Conservation (phyloP, 2,888 invertebrate genomes). For the Platycheirus albimanus region DNA sequence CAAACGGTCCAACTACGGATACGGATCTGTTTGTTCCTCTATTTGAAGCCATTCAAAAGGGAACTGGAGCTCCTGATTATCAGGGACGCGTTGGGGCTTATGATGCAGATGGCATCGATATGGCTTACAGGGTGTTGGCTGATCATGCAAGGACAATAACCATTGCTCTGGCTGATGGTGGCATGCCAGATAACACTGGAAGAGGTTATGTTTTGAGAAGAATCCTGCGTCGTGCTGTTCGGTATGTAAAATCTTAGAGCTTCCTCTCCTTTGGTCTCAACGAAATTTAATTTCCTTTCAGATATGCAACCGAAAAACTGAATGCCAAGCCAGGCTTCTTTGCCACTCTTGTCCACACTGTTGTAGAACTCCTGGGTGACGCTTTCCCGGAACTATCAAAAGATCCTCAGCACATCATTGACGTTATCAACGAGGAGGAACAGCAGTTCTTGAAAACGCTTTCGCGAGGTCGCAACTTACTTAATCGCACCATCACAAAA, state of each 20-base stretch:
- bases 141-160: slow-evolving; percentile 99
- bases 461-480: slow-evolving; percentile 92
- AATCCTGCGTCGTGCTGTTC: slow-evolving; percentile 96
- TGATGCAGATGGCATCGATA: slow-evolving; percentile 96
- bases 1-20: slow-evolving; percentile 98
- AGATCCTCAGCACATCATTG: slow-evolving; percentile 95
- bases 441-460: slow-evolving; percentile 98
- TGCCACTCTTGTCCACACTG: slow-evolving; percentile 93
- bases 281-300: slow-evolving; percentile 67
- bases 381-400: slow-evolving; percentile 92
- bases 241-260: slow-evolving; percentile 76
- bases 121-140: slow-evolving; percentile 99
- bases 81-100: slow-evolving; percentile 94
- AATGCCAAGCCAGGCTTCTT: slow-evolving; percentile 98
- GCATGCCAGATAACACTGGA: slow-evolving; percentile 98
- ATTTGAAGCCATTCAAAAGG: slow-evolving; percentile 96
- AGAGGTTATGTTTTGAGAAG: slow-evolving; percentile 98
- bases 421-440: slow-evolving; percentile 99
- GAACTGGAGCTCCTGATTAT: slow-evolving; percentile 92
- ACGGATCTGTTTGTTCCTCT: slow-evolving; percentile 98
- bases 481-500: slow-evolving; percentile 95
- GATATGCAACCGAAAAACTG: slow-evolving; percentile 98
- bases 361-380: slow-evolving; percentile 92
- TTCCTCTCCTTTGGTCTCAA: too few relatives aligned
- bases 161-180: slow-evolving; percentile 98